Conservation (phyloP, 2,888 invertebrate species). For the Lasioglossum villosulum region DNA sequence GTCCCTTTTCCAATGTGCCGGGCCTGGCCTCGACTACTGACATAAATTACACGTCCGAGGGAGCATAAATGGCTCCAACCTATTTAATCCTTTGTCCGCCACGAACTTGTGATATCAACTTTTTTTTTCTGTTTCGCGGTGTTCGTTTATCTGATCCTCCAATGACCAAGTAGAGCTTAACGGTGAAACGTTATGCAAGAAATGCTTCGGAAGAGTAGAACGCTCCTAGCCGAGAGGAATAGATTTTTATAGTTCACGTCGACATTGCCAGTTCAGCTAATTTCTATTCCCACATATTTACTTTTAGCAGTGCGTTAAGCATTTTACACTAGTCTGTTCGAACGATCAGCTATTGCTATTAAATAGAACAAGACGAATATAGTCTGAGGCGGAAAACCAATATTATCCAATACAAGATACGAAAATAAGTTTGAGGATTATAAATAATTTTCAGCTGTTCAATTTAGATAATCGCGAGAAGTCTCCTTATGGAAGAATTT, state of each 20-base stretch:
- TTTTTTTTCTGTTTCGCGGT: background rate
- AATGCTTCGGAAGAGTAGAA: background rate
- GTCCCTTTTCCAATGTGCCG: conserved; percentile 55
- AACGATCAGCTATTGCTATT: too few species aligned
- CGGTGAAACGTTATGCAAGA: conserved; percentile 8
- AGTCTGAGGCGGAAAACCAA: background rate
- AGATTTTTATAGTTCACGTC: background rate
- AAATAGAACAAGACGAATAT: too few species aligned
- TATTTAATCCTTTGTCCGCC: conserved; percentile 20
- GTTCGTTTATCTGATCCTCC: conserved; percentile 8
- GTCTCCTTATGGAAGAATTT: too few species aligned
- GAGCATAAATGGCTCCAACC: conserved; percentile 27
- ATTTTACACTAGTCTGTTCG: too few species aligned
- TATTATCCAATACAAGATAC: background rate
- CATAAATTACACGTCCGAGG: conserved; percentile 53
- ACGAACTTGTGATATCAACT: background rate
- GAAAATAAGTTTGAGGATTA: background rate
- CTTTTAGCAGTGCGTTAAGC: too few species aligned
- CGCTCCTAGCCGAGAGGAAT: background rate
- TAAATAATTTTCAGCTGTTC: background rate
- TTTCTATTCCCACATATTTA: too few species aligned
- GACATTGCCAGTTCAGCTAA: background rate
- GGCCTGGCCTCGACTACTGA: conserved; percentile 48
- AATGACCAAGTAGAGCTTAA: conserved; percentile 26
- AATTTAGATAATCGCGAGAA: background rate